Base-by-base conservation (phyloP, 2,888 invertebrate genomes). In the Celastrina argiolus region DNA sequence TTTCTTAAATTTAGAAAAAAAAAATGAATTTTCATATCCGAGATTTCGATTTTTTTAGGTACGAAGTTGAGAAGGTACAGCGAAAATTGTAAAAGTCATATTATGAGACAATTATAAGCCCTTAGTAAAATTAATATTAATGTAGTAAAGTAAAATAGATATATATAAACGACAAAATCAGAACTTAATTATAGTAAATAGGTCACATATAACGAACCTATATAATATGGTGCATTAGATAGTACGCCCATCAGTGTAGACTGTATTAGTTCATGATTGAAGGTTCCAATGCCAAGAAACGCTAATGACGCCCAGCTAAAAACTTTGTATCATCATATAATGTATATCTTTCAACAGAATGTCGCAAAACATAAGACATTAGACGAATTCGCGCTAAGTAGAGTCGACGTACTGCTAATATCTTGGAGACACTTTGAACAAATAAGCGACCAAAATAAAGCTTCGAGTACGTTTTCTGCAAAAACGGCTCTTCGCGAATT, bases 321-420 rank as follows among this genome's bases (percentile, higher is more conserved):
- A 45, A 45, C 45, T 18, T 10, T 10, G 31, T 31, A 5, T 2
- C 0, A 45, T 45, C 0, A 45, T 8, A 10, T 10, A 45, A 45
- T 45, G 45, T 41, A 41, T 41, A 41, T 41, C 41, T 41, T 41
- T 14, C 51, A 51, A 51, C 22, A 22, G 22, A 58, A 31, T 58
- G 5, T 36, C 16, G 59, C 31, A 59, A 59, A 36, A 34, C 18
- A 59, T 34, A 36, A 16, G 16, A 16, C 59, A 36, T 59, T 58
- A 59, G 36, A 36, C 36, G 34, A 59, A 59, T 56, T 56, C 56
- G 56, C 56, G 26, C 56, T 56, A 36, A 10, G 36, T 34, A 8
- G 34, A 36, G 59, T 59, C 18, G 34, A 36, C 34, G 71, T 68
- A 68, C 68, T n/a, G 63, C 73, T 74, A 77, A 78, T 75, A 76